Base-by-base conservation (phyloP, 2,113 vertebrate species). In the Cairina moschata region DNA sequence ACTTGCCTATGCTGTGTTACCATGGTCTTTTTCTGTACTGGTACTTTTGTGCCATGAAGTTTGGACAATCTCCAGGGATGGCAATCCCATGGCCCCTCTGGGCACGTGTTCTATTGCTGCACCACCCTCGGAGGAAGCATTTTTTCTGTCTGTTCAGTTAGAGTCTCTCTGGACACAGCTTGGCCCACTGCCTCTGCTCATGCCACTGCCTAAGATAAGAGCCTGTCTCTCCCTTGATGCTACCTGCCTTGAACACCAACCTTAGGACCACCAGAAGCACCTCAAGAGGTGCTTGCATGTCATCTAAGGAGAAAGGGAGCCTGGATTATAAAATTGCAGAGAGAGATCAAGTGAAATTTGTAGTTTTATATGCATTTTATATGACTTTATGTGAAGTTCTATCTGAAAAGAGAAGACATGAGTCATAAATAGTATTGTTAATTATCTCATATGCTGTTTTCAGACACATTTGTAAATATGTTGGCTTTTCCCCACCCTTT, bases 131-230 rank as follows among this genome's bases (percentile, higher is more conserved):
- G 16, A 14, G 26, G 31, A 73, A 36, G 22, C 1, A 32, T 21
- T 63, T 59, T 74, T 69, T n/a, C 7, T 32, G 56, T 74, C 34
- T 3, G 1, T 12, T 3, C 83, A 5, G 22, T 75, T 6, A 21
- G 12, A 0, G 0, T 91, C 76, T 65, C 63, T 55, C 62, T 63
- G 12, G 48, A 18, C 0, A 5, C 26, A 48, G 22, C 9, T 55
- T 65, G 42, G 22, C 14, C 15, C 44, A 5, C 13, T 55, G 44
- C 31, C 29, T 63, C 54, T 56, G 17, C 9, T 60, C 5, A 29
- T 71, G 56, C 9, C 50, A 29, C 42, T 65, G 52, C 52, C 25
- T 50, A 21, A 10, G 46, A 48, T 20, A 22, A 48, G 46, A 48
- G 13, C 5, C 23, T 69, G 59, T 11, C 17, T 65, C 58, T 13